Percentiles rank a stretch among this genome's conserved stretches.
These are phyloP conservation scores for Sebastes wilsoni DNA, from an alignment of 2,797 vertebrate species.

Conservation along the genomic window DNA sequence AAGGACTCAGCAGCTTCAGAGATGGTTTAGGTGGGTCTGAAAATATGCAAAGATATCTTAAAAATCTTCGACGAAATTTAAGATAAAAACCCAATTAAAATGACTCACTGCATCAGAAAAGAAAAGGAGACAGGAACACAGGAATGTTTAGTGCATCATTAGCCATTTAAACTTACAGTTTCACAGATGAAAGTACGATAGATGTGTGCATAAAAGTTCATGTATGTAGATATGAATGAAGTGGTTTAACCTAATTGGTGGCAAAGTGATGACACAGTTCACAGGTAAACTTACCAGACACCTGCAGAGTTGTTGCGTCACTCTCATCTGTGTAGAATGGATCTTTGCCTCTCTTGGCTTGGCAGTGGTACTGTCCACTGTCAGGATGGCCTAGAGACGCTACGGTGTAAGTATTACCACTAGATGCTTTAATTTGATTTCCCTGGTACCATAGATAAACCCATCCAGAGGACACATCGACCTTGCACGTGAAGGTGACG, in stretches of 20 bases:
- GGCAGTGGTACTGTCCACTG: slow-evolving; percentile 58
- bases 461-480: slow-evolving; percentile 14
- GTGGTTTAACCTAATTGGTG: neutral
- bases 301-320: slow-evolving; percentile 3
- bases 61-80: neutral
- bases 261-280: neutral
- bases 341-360: slow-evolving; percentile 32
- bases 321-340: slow-evolving; percentile 15
- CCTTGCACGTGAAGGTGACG: slow-evolving; percentile 21
- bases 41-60: neutral
- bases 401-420: rapidly evolving
- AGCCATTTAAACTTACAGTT: neutral
- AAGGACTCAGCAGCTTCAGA: slow-evolving; percentile 7
- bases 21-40: slow-evolving; percentile 53
- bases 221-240: neutral
- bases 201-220: neutral
- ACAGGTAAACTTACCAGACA: slow-evolving; percentile 48
- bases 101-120: neutral
- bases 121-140: neutral
- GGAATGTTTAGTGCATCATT: neutral
- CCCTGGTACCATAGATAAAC: slow-evolving; percentile 51
- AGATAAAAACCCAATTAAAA: neutral
- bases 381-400: neutral
- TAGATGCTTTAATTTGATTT: neutral
- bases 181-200: neutral